Percentiles rank a stretch among this genome's conserved stretches.
phyloP scores from a whole-genome alignment of 2,113 vertebrate genomes.

The Takifugu bimaculatus region DNA sequence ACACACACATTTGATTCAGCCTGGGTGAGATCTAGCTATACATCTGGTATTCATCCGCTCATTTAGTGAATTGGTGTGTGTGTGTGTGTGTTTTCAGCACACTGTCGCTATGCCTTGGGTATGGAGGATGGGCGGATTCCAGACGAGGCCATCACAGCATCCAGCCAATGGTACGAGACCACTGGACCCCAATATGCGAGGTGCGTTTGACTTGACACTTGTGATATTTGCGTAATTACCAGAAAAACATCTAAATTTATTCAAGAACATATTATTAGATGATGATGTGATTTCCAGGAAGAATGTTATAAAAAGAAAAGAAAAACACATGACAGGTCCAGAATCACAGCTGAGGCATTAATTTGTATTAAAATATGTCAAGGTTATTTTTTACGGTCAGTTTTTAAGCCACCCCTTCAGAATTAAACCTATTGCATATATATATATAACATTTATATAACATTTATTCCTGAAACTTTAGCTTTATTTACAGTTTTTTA shows the following conservation, averaged over 20 bases:
- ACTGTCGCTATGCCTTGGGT: constrained; percentile 85
- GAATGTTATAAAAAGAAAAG: not conserved
- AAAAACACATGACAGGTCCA: not conserved
- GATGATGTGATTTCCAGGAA: not conserved
- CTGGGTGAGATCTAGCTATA: too few relatives aligned
- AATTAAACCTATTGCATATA: too few relatives aligned
- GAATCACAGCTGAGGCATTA: too few relatives aligned
- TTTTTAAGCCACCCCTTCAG: too few relatives aligned
- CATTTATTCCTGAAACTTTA: too few relatives aligned
- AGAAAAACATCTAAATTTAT: too few relatives aligned
- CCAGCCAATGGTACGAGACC: constrained; percentile 87
- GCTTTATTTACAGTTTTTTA: too few relatives aligned
- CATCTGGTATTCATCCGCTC: not conserved
- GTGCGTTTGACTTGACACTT: constrained; percentile 55
- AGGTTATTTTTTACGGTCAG: too few relatives aligned
- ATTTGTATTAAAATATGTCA: too few relatives aligned
- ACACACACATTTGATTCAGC: constrained; percentile 1
- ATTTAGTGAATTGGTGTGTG: constrained; percentile 8
- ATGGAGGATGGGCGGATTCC: constrained; percentile 86
- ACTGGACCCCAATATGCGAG: constrained; percentile 85
- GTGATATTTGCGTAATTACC: not conserved
- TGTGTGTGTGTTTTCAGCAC: constrained; percentile 64
- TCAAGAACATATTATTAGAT: too few relatives aligned
- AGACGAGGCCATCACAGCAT: constrained; percentile 85
- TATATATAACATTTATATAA: too few relatives aligned